A percentile compares a stretch with the other conserved stretches of the same genome.
Conservation (phyloP, 2,888 invertebrate species). For the Charanyca ferruginea region DNA sequence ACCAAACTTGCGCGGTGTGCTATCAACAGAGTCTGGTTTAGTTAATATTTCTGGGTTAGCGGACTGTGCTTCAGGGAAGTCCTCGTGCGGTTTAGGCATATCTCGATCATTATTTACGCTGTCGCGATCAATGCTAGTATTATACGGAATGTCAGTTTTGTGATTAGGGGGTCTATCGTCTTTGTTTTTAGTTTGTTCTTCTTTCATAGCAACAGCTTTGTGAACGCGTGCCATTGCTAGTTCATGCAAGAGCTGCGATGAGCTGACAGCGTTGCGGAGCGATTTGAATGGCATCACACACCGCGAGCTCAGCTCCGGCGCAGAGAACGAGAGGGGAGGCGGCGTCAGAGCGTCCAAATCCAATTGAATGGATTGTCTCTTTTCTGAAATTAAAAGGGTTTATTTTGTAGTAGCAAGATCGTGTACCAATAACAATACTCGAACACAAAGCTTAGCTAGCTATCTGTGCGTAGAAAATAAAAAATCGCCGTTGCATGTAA, state of each 20-base stretch:
- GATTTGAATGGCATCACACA: constrained; percentile 90
- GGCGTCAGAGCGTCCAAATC: constrained; percentile 93
- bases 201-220: constrained; percentile 94
- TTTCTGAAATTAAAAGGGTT: constrained; percentile 71
- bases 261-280: constrained; percentile 94
- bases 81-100: constrained; percentile 55
- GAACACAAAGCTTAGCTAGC: background rate
- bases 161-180: constrained; percentile 69
- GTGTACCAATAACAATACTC: background rate
- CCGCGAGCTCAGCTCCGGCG: constrained; percentile 93
- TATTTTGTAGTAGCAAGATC: constrained; percentile 17
- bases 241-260: constrained; percentile 95
- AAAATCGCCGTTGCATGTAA: constrained; percentile 30
- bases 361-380: constrained; percentile 92
- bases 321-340: constrained; percentile 95
- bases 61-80: constrained; percentile 46
- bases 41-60: constrained; percentile 78
- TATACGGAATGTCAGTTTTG: constrained; percentile 83
- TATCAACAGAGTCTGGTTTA: constrained; percentile 81
- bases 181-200: constrained; percentile 90
- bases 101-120: constrained; percentile 58
- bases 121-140: constrained; percentile 65
- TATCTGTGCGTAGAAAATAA: background rate
- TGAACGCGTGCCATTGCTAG: constrained; percentile 96
- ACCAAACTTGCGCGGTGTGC: constrained; percentile 73